Evolutionary conservation across 2,888 invertebrate species (phyloP), one percentile per base, ranked within the genome.

Genomic region (Gasteruption jaculator): DNA sequence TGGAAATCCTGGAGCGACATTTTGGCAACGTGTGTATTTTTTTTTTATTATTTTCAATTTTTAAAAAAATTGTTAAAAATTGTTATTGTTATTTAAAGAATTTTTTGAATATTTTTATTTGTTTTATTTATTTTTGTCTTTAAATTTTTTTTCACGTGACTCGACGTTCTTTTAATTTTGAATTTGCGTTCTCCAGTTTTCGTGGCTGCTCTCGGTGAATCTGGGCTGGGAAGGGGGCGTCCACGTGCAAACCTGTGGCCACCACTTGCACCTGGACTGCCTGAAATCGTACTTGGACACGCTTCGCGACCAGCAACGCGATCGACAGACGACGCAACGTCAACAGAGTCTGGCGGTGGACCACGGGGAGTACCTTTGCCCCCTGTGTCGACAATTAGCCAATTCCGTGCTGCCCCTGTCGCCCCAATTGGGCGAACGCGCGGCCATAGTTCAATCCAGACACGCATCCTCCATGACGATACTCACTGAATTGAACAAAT

Each of bases 181-280:
- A 8, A 15, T 22, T 15, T 22, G 26, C 41, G 36, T 31, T 47
- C n/a, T 42, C 5, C 65, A 82, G 81, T 79, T 82, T 59, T 87
- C 87, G 1, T 90, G 87, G 88, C 77, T 86, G 61, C 69, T 86
- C 25, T 82, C 85, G 2, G 80, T 90, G 43, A 87, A 86, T 65
- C 79, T 86, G 57, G 89, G 90, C 3, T 90, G 88, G 83, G 89
- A 90, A 71, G 90, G 91, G 49, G 95, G 95, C 38, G 90, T 95
- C 38, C 87, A 91, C 71, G 89, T 92, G 38, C 89, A 90, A 72
- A 91, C 95, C 2, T 97, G 97, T 75, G 96, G 97, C 0, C 99
- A 99, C 74, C 91, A 93, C 73, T 80, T 97, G 44, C 97, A 99
- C 74, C 78, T 95, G 59, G 88, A 90, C 66, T 99, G 99, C 71